Evolutionary conservation across 2,113 vertebrate genomes (phyloP), one percentile per base, ranked within the genome.

Genomic region (Urocolius indicus): DNA sequence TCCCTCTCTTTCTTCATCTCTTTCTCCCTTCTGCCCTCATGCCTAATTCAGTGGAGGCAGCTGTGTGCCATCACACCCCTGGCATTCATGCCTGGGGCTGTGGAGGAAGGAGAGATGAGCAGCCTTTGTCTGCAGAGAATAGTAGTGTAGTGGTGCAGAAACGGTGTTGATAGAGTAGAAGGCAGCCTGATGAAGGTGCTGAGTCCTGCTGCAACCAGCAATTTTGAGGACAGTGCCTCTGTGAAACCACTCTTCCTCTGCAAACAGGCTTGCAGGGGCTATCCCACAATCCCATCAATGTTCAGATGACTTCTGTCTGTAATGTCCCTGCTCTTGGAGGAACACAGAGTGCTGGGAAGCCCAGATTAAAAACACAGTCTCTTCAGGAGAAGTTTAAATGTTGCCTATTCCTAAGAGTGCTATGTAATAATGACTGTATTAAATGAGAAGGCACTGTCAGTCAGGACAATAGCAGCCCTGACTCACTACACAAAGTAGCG

Each of bases 221-320:
- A 0, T 65, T 73, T 49, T 62, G 34, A 71, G 48, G 30, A 29
- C 2, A 34, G 30, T 45, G 13, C 4, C 45, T 57, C 66, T 12
- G 0, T 78, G 52, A 59, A 79, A 34, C 15, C 9, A 29, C 20
- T 72, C 61, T 51, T 87, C 57, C 20, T 76, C 58, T 65, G 38
- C 32, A 54, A 72, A 72, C 13, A 55, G 10, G 6, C 12, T 69
- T 66, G 62, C 3, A 1, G 51, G 55, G 84, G 54, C 46, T 69
- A 7, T 69, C 36, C 52, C 21, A 68, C 46, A 68, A 58, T 20
- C 13, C 27, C 10, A 1, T 38, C 1, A 0, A 16, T 19, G 5
- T 55, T 79, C 32, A 24, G 20, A 5, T 36, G 54, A n/a, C 26
- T 72, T 57, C 46, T 4, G 13, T 86, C 22, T 34, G 16, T 74